These are phyloP conservation scores for Ceratina japonica DNA, from an alignment of 1,140 invertebrate genomes.

Conservation along the genomic window DNA sequence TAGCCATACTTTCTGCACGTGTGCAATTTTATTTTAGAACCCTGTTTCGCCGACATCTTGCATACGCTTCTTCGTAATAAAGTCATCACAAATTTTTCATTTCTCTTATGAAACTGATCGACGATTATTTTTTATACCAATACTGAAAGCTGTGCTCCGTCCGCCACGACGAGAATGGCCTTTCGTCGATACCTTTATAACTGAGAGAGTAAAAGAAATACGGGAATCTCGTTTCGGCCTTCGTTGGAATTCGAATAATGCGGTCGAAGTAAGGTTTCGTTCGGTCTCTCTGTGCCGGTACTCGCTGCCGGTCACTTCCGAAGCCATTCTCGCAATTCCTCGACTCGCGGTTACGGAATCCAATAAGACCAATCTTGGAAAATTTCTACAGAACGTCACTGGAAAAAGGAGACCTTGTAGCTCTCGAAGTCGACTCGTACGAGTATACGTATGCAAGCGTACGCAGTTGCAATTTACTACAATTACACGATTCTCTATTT, in stretches of 20 bases:
- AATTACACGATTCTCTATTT: neutral
- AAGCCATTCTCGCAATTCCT: constrained; percentile 51
- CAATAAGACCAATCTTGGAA: constrained; percentile 54
- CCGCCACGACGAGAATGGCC: too few relatives aligned
- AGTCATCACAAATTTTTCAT: too few relatives aligned
- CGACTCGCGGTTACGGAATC: constrained; percentile 50
- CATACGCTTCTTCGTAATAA: neutral
- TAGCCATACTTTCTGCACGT: neutral
- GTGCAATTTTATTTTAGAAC: constrained; percentile 56
- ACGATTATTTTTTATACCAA: neutral
- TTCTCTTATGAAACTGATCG: neutral
- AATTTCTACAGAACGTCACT: constrained; percentile 44
- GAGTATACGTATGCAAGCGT: neutral
- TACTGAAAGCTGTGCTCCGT: constrained; percentile 6
- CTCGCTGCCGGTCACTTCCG: constrained; percentile 31
- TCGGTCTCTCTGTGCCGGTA: constrained; percentile 22
- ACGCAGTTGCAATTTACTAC: neutral
- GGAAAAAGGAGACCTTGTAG: constrained; percentile 33
- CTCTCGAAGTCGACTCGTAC: neutral
- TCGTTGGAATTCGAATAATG: constrained; percentile 58
- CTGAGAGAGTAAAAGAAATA: constrained; percentile 4
- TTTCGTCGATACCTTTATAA: constrained; percentile 15
- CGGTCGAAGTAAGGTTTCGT: constrained; percentile 54
- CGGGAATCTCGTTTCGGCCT: constrained; percentile 47
- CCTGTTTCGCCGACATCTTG: neutral